These are phyloP conservation scores for Drosophila cardini DNA, from an alignment of 1,140 invertebrate genomes.

Conservation along the genomic window DNA sequence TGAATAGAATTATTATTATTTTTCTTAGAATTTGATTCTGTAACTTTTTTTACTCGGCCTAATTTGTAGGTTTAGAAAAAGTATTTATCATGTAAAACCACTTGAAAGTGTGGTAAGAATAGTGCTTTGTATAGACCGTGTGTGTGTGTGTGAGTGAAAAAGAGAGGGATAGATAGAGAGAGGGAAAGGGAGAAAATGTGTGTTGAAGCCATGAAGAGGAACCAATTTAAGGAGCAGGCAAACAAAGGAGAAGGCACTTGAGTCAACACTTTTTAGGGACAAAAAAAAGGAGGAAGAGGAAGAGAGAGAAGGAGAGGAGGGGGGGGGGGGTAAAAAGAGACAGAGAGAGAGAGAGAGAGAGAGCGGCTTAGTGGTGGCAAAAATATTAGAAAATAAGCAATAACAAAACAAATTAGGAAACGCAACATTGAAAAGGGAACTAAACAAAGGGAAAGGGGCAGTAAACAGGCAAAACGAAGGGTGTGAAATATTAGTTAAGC, in stretches of 20 bases:
- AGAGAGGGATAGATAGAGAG: neutral
- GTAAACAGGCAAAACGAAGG: neutral
- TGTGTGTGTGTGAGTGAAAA: slow-evolving; percentile 41
- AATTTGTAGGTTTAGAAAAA: slow-evolving; percentile 35
- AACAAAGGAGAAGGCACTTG: slow-evolving; percentile 24
- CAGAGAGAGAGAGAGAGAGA: neutral
- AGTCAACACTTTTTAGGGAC: slow-evolving; percentile 2
- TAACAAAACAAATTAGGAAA: slow-evolving; percentile 28
- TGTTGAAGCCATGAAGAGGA: slow-evolving; percentile 61
- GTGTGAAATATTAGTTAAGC: slow-evolving; percentile 60
- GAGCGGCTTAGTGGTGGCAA: slow-evolving; percentile 19
- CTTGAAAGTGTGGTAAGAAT: slow-evolving; percentile 56
- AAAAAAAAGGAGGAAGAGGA: neutral
- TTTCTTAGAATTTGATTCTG: slow-evolving; percentile 11
- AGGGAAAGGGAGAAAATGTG: too few relatives aligned
- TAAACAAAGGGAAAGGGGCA: neutral
- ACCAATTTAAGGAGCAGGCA: slow-evolving; percentile 65
- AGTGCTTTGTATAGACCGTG: slow-evolving; percentile 11
- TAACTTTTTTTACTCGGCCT: neutral
- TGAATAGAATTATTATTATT: slow-evolving; percentile 67
- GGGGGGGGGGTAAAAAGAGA: neutral
- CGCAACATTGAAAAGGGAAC: slow-evolving; percentile 30
- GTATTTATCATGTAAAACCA: slow-evolving; percentile 71
- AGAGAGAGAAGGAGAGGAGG: neutral
- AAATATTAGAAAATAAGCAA: slow-evolving; percentile 76